Evolutionary conservation across 2,113 vertebrate genomes (phyloP).

Genomic region (Phalacrocorax carbo): DNA sequence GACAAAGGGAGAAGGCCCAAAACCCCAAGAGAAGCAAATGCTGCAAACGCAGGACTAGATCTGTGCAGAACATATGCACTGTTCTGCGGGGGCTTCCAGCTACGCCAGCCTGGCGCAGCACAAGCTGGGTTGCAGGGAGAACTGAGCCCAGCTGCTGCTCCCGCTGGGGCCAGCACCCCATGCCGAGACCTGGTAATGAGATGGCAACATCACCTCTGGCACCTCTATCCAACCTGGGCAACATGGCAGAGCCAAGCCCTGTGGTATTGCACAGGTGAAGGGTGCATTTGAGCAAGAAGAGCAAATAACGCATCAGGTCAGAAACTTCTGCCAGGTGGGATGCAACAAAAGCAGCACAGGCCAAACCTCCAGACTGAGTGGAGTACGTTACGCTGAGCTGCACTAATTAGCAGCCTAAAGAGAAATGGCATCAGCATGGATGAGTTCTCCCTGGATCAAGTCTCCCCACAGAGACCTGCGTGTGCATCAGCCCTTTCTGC

Average conservation of each 20-base stretch:
- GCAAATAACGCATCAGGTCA: not conserved
- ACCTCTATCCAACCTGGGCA: not conserved
- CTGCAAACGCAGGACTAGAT: not conserved
- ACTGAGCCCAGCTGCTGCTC: not conserved
- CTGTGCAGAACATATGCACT: not conserved
- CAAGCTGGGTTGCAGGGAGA: not conserved
- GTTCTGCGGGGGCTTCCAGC: not conserved
- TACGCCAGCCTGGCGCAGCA: not conserved
- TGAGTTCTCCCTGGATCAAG: not conserved
- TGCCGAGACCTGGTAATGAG: not conserved
- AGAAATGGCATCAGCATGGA: not conserved
- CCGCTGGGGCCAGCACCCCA: not conserved
- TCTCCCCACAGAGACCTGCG: not conserved
- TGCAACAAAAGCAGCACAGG: not conserved
- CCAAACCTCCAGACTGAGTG: not conserved
- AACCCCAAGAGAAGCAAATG: not conserved
- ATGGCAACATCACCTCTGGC: not conserved
- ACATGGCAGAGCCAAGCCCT: not conserved
- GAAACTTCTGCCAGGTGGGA: not conserved
- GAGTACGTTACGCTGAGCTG: not conserved
- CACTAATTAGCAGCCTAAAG: constrained; percentile 2
- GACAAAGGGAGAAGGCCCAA: not conserved
- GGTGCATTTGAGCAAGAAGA: not conserved
- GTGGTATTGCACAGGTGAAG: not conserved
- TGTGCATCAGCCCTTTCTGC: not conserved